Conservation (phyloP, 2,888 invertebrate genomes). For the Cataglyphis altisquamis region DNA sequence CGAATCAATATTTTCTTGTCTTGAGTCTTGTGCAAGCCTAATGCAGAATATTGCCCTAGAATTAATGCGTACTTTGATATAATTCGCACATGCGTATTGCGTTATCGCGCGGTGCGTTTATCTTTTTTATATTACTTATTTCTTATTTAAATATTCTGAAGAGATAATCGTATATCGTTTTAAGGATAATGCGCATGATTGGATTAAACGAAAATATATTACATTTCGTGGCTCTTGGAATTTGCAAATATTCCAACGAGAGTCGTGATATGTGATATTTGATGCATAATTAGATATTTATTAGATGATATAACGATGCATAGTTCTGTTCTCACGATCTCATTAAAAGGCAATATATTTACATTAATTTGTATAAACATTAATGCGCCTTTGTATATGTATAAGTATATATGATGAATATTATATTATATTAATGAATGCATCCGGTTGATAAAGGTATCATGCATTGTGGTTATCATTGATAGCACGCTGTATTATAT, state of each 20-base stretch:
- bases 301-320: constrained; percentile 18
- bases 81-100: neutral
- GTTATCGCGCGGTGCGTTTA: constrained; percentile 10
- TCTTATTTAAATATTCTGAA: neutral
- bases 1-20: too few relatives aligned
- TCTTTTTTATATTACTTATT: neutral
- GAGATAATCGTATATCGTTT: constrained; percentile 9
- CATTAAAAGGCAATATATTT: neutral
- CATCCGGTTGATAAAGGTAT: neutral
- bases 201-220: constrained; percentile 3
- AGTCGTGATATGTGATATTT: neutral
- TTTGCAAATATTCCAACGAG: neutral
- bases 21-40: neutral
- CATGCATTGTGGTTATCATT: neutral
- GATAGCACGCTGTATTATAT: neutral
- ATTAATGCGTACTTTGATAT: neutral
- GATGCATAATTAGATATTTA: constrained; percentile 24
- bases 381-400: neutral
- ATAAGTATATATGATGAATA: neutral
- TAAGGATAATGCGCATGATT: neutral
- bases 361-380: constrained; percentile 12
- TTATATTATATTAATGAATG: constrained; percentile 25
- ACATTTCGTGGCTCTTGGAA: neutral
- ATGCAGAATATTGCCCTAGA: constrained; percentile 13
- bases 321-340: constrained; percentile 7